Evolutionary conservation across 30 jellyfish, hydroid and myxozoan species (phyloP).

Genomic region (Morbakka virulenta): DNA sequence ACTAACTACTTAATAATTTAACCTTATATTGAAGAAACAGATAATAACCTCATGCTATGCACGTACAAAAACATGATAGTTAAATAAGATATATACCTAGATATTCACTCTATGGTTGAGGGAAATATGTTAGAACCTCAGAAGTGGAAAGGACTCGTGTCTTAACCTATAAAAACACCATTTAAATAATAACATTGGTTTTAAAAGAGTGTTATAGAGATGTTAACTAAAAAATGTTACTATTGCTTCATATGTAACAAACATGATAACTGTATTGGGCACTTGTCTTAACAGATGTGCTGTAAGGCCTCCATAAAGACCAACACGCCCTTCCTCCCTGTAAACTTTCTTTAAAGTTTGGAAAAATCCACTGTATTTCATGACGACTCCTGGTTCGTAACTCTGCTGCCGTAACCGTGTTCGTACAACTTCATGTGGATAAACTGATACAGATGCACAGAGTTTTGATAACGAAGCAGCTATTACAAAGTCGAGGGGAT

Average conservation of each 20-base stretch:
- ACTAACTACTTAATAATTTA: no score
- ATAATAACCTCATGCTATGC: no score
- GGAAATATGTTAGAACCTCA: no score
- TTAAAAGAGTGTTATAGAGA: no score
- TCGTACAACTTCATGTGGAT: slow-evolving; percentile 98
- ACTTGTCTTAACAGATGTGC: slow-evolving; percentile 97
- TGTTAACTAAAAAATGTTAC: slow-evolving; percentile 55
- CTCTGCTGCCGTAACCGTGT: slow-evolving; percentile 95
- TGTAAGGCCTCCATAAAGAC: slow-evolving; percentile 97
- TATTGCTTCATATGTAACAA: slow-evolving; percentile 77
- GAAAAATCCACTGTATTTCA: slow-evolving; percentile 77
- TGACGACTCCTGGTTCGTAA: slow-evolving; percentile 52
- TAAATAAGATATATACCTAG: no score
- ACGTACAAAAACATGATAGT: no score
- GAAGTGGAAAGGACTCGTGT: no score
- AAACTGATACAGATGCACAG: slow-evolving; percentile 78
- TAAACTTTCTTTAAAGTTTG: slow-evolving; percentile 84
- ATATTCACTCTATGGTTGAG: no score
- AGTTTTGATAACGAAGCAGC: slow-evolving; percentile 84
- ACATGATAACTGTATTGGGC: slow-evolving; percentile 94
- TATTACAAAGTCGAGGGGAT: slow-evolving; percentile 50
- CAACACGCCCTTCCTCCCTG: slow-evolving; percentile 86
- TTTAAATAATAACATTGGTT: no score
- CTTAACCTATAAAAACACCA: no score
- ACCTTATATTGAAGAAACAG: no score